These are phyloP conservation scores for Esox masquinongy DNA, from an alignment of 2,797 vertebrate species.

Conservation along the genomic window DNA sequence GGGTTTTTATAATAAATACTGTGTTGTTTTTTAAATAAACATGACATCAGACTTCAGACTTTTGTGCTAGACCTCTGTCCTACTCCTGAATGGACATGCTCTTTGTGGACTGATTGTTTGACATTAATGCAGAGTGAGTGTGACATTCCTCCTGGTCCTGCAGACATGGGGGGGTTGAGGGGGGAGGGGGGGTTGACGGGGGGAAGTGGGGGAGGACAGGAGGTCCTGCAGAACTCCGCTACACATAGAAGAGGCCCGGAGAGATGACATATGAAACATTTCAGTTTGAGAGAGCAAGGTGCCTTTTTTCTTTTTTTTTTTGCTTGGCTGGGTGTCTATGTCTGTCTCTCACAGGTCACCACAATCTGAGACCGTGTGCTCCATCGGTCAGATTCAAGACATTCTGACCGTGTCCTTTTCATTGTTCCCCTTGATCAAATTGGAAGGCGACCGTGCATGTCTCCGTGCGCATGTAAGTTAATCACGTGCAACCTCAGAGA, in stretches of 20 bases:
- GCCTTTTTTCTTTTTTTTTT: not conserved
- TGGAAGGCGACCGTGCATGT: too few species aligned
- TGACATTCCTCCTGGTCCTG: conserved; percentile 59
- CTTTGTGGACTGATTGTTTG: conserved; percentile 51
- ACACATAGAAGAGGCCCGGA: not conserved
- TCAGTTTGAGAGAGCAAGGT: not conserved
- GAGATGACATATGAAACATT: not conserved
- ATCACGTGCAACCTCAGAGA: too few species aligned
- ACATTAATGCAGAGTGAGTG: conserved; percentile 64
- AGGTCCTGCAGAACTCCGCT: not conserved
- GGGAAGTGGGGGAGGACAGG: not conserved
- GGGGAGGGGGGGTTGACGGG: not conserved
- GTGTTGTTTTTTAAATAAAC: conserved; percentile 42
- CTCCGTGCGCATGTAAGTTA: too few species aligned
- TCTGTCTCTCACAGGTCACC: not conserved
- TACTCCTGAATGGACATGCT: conserved; percentile 61
- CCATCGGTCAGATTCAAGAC: not conserved
- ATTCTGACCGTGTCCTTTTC: not conserved
- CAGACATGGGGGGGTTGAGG: conserved; percentile 12
- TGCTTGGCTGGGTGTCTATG: not conserved
- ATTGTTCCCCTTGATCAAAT: not conserved
- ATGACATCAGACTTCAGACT: conserved; percentile 31
- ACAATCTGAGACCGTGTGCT: not conserved
- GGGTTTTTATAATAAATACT: conserved; percentile 36
- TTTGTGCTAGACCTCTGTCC: conserved; percentile 34